A percentile compares a stretch with the other conserved stretches of the same genome.
phyloP scores from a whole-genome alignment of 2,888 invertebrate species.

The Acleris cristana region DNA sequence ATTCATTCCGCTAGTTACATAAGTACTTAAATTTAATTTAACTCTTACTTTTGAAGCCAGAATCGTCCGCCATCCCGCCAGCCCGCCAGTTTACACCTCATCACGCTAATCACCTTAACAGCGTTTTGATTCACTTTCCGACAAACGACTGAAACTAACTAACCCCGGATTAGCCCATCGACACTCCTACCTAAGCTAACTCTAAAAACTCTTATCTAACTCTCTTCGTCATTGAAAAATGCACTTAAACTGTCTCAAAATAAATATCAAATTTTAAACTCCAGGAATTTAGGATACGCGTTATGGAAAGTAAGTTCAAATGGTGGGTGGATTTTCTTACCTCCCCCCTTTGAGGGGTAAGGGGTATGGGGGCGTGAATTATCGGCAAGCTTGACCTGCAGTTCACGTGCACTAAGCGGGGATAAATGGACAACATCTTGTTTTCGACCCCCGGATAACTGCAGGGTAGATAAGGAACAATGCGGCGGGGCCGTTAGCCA shows the following conservation, averaged over 20 bases:
- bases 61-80: too few relatives aligned
- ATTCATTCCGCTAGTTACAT: too few relatives aligned
- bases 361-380: conserved; percentile 14
- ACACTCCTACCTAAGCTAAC: conserved; percentile 2
- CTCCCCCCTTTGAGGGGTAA: not conserved
- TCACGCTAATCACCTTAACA: conserved; percentile 15
- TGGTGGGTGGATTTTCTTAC: conserved; percentile 11
- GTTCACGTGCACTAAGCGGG: conserved; percentile 33
- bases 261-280: too few relatives aligned
- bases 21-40: too few relatives aligned
- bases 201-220: too few relatives aligned
- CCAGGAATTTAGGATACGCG: too few relatives aligned
- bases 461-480: too few relatives aligned
- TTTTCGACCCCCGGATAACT: conserved; percentile 9
- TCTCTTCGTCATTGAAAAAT: too few relatives aligned
- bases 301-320: too few relatives aligned
- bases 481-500: too few relatives aligned
- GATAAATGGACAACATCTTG: conserved; percentile 31
- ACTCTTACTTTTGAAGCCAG: too few relatives aligned
- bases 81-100: not conserved
- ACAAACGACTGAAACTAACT: conserved; percentile 31
- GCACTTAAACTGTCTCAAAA: too few relatives aligned
- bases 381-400: conserved; percentile 32
- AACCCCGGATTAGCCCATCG: conserved; percentile 32
- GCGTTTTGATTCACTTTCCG: conserved; percentile 26